Evolutionary conservation across 2,113 vertebrate genomes (phyloP).

Genomic region (Ciconia maguari): DNA sequence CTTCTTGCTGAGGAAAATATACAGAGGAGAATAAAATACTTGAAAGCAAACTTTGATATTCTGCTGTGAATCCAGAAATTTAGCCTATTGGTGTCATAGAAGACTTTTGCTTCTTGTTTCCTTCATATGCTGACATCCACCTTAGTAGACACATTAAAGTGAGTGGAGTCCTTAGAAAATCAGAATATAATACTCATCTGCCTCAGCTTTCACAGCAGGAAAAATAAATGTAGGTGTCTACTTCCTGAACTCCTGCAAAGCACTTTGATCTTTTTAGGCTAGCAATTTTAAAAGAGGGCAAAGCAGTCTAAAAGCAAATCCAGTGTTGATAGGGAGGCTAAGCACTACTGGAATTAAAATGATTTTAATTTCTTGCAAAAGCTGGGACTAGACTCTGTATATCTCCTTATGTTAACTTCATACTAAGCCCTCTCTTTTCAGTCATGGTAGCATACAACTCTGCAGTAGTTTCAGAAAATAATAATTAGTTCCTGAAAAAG

Average conservation of each 20-base stretch:
- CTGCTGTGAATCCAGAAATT: not conserved
- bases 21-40: not conserved
- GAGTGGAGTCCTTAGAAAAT: not conserved
- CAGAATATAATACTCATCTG: not conserved
- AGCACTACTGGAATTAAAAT: not conserved
- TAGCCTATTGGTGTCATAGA: not conserved
- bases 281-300: not conserved
- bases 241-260: not conserved
- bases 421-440: not conserved
- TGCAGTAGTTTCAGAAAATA: not conserved
- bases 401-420: not conserved
- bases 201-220: not conserved
- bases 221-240: not conserved
- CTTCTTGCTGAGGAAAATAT: not conserved
- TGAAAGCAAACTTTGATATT: not conserved
- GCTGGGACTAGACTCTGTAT: not conserved
- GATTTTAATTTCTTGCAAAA: not conserved
- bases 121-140: not conserved
- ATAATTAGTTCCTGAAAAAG: not conserved
- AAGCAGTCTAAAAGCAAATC: not conserved
- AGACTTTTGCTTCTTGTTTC: not conserved
- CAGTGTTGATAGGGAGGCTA: not conserved
- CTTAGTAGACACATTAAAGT: not conserved
- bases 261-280: not conserved
- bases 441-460: not conserved